Conservation (phyloP, 2,797 vertebrate species). For the Acridotheres tristis region DNA sequence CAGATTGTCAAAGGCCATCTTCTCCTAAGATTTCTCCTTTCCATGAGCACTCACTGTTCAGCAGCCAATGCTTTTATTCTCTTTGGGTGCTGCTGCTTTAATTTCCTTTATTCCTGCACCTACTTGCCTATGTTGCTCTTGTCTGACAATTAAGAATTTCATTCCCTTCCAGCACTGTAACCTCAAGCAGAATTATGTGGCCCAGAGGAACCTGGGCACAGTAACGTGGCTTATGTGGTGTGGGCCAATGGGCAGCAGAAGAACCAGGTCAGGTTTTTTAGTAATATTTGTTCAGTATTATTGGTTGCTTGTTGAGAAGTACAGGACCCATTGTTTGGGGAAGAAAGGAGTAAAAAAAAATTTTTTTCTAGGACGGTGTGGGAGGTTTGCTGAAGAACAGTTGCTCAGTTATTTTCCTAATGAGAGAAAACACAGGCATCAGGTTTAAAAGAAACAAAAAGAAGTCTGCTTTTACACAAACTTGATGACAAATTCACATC, state of each 20-base stretch:
- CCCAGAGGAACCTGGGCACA: not conserved
- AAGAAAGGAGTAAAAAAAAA: not conserved
- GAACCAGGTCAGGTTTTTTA: not conserved
- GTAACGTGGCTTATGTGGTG: not conserved
- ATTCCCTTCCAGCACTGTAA: not conserved
- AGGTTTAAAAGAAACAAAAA: not conserved
- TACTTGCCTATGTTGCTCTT: not conserved
- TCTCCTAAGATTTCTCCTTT: not conserved
- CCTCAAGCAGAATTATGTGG: not conserved
- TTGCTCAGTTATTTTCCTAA: not conserved
- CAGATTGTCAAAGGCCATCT: not conserved
- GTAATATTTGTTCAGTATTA: not conserved
- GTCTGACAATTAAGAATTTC: not conserved
- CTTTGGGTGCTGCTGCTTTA: not conserved
- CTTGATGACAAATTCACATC: not conserved
- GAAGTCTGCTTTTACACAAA: not conserved
- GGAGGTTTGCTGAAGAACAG: not conserved
- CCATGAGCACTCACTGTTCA: not conserved
- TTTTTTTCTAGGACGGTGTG: not conserved
- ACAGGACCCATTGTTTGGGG: not conserved
- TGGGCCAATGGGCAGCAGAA: not conserved
- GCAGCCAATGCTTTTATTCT: not conserved
- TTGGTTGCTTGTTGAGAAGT: not conserved
- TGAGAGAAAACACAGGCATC: not conserved
- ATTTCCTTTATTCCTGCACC: not conserved